Conservation (phyloP, 2,888 invertebrate genomes). For the Liopterus haemorrhoidalis region DNA sequence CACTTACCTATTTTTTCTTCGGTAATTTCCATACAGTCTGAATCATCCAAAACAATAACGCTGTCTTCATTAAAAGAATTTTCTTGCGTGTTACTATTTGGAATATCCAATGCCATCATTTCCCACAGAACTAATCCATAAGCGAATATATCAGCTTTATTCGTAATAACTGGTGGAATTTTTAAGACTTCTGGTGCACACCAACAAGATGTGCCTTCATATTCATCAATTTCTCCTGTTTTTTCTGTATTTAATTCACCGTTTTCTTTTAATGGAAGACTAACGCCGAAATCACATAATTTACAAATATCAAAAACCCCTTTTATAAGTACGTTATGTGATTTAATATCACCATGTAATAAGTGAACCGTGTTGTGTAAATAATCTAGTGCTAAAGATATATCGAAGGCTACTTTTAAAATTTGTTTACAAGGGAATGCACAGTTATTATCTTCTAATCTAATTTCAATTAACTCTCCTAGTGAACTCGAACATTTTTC, state of each 20-base stretch:
- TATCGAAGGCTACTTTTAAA: constrained; percentile 59
- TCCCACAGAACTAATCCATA: constrained; percentile 76
- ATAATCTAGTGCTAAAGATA: constrained; percentile 68
- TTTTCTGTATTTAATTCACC: constrained; percentile 54
- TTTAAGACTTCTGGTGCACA: constrained; percentile 71
- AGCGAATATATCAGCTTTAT: constrained; percentile 74
- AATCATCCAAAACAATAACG: constrained; percentile 37
- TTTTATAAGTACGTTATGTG: constrained; percentile 73
- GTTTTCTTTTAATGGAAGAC: constrained; percentile 60
- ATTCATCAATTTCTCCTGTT: constrained; percentile 50
- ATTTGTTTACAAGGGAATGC: constrained; percentile 59
- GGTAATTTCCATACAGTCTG: constrained; percentile 16
- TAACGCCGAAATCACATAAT: constrained; percentile 81
- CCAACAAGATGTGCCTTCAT: constrained; percentile 74
- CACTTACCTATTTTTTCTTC: constrained; percentile 9
- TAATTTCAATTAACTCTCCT: constrained; percentile 67
- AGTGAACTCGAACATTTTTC: constrained; percentile 69
- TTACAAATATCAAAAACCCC: constrained; percentile 70
- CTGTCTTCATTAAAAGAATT: constrained; percentile 39
- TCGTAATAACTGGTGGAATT: constrained; percentile 53
- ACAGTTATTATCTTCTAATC: constrained; percentile 48
- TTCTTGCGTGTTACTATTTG: constrained; percentile 55
- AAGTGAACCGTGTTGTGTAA: constrained; percentile 65
- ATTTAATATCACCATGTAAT: constrained; percentile 79
- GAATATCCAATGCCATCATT: constrained; percentile 68